Conservation (phyloP, 2,113 vertebrate species). For the Egretta garzetta region DNA sequence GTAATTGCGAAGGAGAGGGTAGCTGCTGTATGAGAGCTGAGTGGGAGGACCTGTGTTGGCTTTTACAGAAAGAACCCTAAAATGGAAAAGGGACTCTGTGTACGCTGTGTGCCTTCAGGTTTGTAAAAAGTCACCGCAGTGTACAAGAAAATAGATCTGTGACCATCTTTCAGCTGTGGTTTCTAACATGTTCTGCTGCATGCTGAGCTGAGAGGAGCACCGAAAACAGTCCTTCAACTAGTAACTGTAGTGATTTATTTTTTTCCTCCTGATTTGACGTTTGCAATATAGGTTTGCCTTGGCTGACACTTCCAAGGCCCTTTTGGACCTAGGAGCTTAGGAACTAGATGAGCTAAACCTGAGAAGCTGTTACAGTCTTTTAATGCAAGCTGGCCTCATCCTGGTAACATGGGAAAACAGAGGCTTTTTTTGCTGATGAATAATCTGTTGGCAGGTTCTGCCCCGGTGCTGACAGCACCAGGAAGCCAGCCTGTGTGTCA, state of each 20-base stretch:
- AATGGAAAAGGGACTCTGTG: conserved; percentile 9
- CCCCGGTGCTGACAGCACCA: not conserved
- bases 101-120: not conserved
- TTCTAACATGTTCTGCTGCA: not conserved
- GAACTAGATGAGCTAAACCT: not conserved
- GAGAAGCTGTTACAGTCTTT: not conserved
- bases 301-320: not conserved
- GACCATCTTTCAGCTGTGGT: not conserved
- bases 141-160: not conserved
- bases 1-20: not conserved
- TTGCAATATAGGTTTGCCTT: not conserved
- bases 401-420: not conserved
- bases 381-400: not conserved
- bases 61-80: conserved; percentile 33
- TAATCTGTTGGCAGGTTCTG: conserved; percentile 50
- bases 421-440: conserved; percentile 34
- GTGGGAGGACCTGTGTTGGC: conserved; percentile 26
- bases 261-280: not conserved
- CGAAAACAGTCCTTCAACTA: accelerated
- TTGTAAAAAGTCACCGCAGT: not conserved
- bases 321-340: not conserved
- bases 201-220: not conserved
- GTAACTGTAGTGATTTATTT: not conserved
- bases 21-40: conserved; percentile 25
- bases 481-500: not conserved